These are phyloP conservation scores for Phylloscopus trochilus DNA, from an alignment of 2,113 vertebrate species.

Conservation along the genomic window DNA sequence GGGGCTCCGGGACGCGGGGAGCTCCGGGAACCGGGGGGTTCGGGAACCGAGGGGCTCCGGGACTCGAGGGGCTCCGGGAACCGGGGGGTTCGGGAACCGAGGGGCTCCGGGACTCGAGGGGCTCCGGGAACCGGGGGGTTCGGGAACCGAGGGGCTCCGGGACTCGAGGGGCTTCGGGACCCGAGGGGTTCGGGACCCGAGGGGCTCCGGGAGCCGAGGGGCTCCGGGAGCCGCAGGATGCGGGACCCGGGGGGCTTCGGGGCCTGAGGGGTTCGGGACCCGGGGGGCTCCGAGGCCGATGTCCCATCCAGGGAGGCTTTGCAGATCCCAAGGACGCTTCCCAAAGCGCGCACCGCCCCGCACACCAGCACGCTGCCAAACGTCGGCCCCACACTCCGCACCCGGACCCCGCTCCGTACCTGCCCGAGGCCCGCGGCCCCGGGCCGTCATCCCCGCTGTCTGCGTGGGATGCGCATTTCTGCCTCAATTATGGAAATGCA, in stretches of 20 bases:
- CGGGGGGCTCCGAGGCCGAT: fast-evolving
- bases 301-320: neutral
- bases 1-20: too few species aligned
- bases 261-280: too few species aligned
- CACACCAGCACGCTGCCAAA: neutral
- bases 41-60: fast-evolving
- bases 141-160: too few species aligned
- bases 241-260: too few species aligned
- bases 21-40: too few species aligned
- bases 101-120: too few species aligned
- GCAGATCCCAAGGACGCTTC: fast-evolving
- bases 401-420: fast-evolving
- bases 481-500: neutral
- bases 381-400: fast-evolving
- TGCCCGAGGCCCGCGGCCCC: fast-evolving
- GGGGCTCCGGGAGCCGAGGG: too few species aligned
- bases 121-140: too few species aligned
- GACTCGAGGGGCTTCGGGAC: too few species aligned
- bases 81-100: too few species aligned
- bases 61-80: fast-evolving
- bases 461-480: fast-evolving
- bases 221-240: too few species aligned
- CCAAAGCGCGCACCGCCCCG: fast-evolving
- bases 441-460: fast-evolving
- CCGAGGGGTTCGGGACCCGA: too few species aligned